Conservation (phyloP, 2,797 vertebrate genomes). For the Sus cebifrons region DNA sequence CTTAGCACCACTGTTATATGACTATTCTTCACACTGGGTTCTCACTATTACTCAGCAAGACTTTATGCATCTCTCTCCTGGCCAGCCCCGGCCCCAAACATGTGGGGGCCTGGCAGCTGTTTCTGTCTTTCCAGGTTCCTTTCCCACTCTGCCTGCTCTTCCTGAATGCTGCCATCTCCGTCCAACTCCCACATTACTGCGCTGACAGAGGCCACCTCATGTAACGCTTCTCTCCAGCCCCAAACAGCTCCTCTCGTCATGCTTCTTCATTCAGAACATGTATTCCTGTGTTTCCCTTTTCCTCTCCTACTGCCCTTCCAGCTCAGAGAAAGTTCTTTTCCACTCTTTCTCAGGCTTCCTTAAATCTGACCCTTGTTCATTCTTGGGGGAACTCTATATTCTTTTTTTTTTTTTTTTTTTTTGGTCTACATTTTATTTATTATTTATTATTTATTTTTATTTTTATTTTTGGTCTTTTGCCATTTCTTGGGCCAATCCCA, state of each 20-base stretch:
- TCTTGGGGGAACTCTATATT: not conserved
- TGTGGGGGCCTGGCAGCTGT: not conserved
- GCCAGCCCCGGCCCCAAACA: not conserved
- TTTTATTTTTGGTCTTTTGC: too few relatives aligned
- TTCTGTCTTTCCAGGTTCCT: not conserved
- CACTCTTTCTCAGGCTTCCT: not conserved
- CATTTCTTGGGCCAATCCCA: too few relatives aligned
- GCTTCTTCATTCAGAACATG: not conserved
- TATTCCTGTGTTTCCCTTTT: not conserved
- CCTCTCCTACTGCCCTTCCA: not conserved
- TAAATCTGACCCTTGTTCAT: not conserved
- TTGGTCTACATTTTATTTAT: too few relatives aligned
- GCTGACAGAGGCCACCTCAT: not conserved
- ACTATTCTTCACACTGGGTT: not conserved
- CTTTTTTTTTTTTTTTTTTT: too few relatives aligned
- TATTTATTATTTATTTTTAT: too few relatives aligned
- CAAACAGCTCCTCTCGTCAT: too few relatives aligned
- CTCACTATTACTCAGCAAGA: not conserved
- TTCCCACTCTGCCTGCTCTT: not conserved
- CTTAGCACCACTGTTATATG: not conserved
- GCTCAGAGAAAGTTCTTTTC: not conserved
- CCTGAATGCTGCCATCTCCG: not conserved
- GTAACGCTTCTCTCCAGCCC: not conserved
- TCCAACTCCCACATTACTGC: accelerated
- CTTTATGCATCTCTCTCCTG: not conserved